Base-by-base conservation (phyloP, 2,113 vertebrate species). In the Hyperoodon ampullatus region DNA sequence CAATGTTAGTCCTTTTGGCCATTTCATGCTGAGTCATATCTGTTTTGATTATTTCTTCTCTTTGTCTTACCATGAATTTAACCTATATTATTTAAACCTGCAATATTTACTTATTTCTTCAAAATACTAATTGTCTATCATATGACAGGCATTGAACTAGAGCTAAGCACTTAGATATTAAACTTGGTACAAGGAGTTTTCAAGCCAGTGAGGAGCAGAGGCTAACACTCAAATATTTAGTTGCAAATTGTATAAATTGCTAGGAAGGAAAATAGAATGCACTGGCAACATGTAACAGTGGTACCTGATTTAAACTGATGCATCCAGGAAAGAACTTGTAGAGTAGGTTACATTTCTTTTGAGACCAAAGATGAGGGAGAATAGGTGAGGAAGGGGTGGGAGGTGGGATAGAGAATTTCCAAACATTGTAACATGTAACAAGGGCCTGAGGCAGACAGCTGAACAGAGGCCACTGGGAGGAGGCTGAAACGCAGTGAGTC, bases 41-140 rank as follows among this genome's bases (percentile, higher is more conserved):
- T 88, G 8, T 92, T 88, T 83, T 92, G 35, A 68, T 65, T 71
- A 84, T 94, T 60, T 80, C 68, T 53, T 90, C 70, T 63, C n/a
- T 75, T 47, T 74, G 47, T 60, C 81, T 44, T 47, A 72, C 18
- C 75, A 81, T 39, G 28, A 18, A 72, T 81, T 88, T 86, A 55
- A 14, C 35, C 66, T 60, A 8, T 13, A 23, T 75, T 80, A 42
- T 50, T 63, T 24, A 24, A 53, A 1, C 19, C 66, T 75, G 15
- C 5, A 28, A 75, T 78, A 63, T 63, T 63, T 61, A 44, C 35
- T 95, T 78, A 78, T 58, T 58, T 90, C 90, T 81, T 81, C 47
- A 90, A 74, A 74, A 90, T 81, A 85, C 30, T 77, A 39, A 24
- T 80, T 88, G 14, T 90, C 18, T 84, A 2, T 19, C 19, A 72